Percentiles rank a stretch among this genome's conserved stretches.
These are phyloP conservation scores for Pseudotriccus pelzelni DNA, from an alignment of 2,797 vertebrate species.

Conservation along the genomic window DNA sequence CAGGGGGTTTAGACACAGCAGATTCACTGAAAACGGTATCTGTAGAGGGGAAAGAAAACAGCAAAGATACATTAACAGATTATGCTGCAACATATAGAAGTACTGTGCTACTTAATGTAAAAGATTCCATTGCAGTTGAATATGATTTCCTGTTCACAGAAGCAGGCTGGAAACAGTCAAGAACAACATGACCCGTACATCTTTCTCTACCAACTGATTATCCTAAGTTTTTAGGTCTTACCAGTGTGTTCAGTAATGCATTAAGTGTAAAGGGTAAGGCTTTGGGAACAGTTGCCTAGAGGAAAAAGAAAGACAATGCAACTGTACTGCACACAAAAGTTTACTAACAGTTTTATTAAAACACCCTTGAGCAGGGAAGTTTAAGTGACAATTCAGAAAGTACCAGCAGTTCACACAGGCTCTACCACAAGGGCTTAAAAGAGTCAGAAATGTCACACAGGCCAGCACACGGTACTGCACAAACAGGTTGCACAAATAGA, in stretches of 20 bases:
- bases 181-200: background rate
- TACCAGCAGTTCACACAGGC: background rate
- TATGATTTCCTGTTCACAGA: background rate
- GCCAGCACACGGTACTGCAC: background rate
- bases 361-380: background rate
- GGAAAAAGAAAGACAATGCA: background rate
- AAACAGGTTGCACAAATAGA: background rate
- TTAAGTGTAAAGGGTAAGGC: background rate
- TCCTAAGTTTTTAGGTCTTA: background rate
- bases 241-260: background rate
- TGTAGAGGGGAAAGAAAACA: background rate
- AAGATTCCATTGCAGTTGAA: background rate
- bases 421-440: background rate
- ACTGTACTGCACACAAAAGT: background rate
- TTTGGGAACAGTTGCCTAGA: background rate
- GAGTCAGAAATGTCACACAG: background rate
- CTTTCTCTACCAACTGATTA: background rate
- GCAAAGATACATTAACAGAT: background rate
- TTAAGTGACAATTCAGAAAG: background rate
- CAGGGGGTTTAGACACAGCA: background rate
- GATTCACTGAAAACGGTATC: background rate
- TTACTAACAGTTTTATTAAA: background rate
- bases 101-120: background rate
- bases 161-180: background rate
- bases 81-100: background rate